Evolutionary conservation across 1,140 invertebrate genomes (phyloP).

Genomic region (fruit fly (Drosophila melanogaster)): Release_6_plus_ISO1_MT NT_037436.4:1153001-1153500

Average conservation of each 20-base stretch:
- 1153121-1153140: constrained; percentile 62
- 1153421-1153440: constrained; percentile 36
- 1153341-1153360: constrained; percentile 56
- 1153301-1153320: constrained; percentile 39
- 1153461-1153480: constrained; percentile 43
- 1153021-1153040: constrained; percentile 39
- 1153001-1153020: constrained; percentile 54
- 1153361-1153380: constrained; percentile 50
- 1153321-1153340: background rate
- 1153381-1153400: constrained; percentile 70
- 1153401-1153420: constrained; percentile 53
- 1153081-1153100: constrained; percentile 55
- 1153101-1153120: constrained; percentile 45
- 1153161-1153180: constrained; percentile 78
- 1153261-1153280: constrained; percentile 48
- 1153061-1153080: constrained; percentile 38
- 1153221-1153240: constrained; percentile 66
- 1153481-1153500: constrained; percentile 38
- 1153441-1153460: constrained; percentile 69
- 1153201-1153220: constrained; percentile 77
- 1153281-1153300: constrained; percentile 61
- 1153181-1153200: constrained; percentile 69
- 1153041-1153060: constrained; percentile 51
- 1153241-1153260: constrained; percentile 9
- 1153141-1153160: constrained; percentile 84